Conservation (phyloP, 2,797 vertebrate genomes). For the Thalassophryne amazonica region DNA sequence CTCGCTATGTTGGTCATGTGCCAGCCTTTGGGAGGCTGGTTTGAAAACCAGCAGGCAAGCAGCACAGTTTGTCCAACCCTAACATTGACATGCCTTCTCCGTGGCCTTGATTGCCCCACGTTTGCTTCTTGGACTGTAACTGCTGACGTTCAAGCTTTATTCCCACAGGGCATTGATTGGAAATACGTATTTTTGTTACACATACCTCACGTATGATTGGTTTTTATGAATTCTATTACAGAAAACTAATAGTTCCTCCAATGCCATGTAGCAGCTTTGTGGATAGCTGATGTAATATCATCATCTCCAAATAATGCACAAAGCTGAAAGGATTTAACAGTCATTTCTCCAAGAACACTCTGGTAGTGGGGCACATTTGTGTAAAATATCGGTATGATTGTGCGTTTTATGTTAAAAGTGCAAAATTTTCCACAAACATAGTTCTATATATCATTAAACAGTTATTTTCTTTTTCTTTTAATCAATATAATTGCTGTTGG, state of each 20-base stretch:
- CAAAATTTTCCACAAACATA: too few species aligned
- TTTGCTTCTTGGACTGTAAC: neutral
- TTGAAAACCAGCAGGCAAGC: conserved; percentile 24
- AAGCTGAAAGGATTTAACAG: neutral
- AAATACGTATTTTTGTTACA: neutral
- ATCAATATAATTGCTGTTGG: too few species aligned
- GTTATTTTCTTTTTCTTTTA: too few species aligned
- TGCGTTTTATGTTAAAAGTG: too few species aligned
- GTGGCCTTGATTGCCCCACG: conserved; percentile 24
- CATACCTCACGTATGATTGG: neutral
- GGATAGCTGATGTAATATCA: neutral
- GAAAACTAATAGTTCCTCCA: neutral
- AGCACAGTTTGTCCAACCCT: conserved; percentile 7
- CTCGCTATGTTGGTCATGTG: conserved; percentile 22
- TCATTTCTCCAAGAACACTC: too few species aligned
- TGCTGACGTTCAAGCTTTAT: neutral
- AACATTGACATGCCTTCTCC: conserved; percentile 16
- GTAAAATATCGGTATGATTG: too few species aligned
- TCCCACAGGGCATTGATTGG: neutral
- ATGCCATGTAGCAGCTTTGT: neutral
- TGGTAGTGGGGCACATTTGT: too few species aligned
- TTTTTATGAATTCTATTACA: neutral
- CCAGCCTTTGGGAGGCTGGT: conserved; percentile 22
- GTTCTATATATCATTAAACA: too few species aligned
- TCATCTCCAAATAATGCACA: neutral